phyloP scores from a whole-genome alignment of 2,797 vertebrate species.

The Gymnopithys bicolor region DNA sequence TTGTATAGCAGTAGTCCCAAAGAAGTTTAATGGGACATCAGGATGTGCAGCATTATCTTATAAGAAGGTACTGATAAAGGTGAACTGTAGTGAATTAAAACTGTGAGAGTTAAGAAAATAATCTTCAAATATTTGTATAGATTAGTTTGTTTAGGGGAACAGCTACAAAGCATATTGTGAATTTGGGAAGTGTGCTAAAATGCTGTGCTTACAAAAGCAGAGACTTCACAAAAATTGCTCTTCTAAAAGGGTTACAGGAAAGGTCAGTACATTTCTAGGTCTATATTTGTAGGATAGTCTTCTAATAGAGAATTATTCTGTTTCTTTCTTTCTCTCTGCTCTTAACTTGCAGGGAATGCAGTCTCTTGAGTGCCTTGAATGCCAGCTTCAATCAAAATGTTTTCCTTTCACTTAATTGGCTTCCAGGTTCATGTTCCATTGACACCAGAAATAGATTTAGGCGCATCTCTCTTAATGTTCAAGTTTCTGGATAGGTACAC shows the following conservation, averaged over 20 bases:
- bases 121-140: not conserved
- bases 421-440: not conserved
- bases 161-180: not conserved
- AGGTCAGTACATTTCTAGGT: slow-evolving; percentile 57
- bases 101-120: not conserved
- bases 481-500: not conserved
- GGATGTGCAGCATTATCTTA: not conserved
- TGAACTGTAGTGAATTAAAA: not conserved
- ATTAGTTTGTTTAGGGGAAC: not conserved
- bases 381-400: not conserved
- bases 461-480: not conserved
- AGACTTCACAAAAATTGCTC: not conserved
- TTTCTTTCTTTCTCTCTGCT: not conserved
- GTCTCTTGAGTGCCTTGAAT: slow-evolving; percentile 48
- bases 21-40: not conserved
- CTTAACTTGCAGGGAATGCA: not conserved
- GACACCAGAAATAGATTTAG: not conserved
- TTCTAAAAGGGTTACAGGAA: slow-evolving; percentile 38
- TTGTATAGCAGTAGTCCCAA: not conserved
- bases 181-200: not conserved
- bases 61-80: not conserved
- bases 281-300: not conserved
- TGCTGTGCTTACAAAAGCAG: not conserved
- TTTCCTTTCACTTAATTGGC: slow-evolving; percentile 38
- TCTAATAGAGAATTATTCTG: slow-evolving; percentile 1